Base-by-base conservation (phyloP, 2,888 invertebrate genomes). In the Drosophila nr. fundita region DNA sequence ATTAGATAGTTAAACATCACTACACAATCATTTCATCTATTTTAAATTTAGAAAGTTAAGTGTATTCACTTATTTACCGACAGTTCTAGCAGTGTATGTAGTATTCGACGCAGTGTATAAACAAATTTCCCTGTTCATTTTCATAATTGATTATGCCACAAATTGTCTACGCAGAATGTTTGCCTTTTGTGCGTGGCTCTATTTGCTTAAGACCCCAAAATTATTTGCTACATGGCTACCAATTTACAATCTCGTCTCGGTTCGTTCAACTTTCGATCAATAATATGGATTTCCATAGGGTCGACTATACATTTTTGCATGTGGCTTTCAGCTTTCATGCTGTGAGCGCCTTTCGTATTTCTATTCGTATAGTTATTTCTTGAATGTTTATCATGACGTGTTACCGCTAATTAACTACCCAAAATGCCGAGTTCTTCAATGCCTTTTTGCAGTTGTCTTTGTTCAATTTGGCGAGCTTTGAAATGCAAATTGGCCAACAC, bases 221-320 rank as follows among this genome's bases (percentile, higher is more conserved):
- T 67, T 68, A 75, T 81, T 81, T 68, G 68, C 57, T 68, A 83
- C 50, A 54, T 61, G 68, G 68, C 80, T 72, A 50, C 64, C 69
- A 71, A 67, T 69, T 68, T 71, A 71, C 60, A 71, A 60, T 48
- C 61, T 53, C 49, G 36, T 45, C 71, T n/a, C 59, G 72, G 85
- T 89, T 86, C 85, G 72, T 86, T 86, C 90, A 86, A 87, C 85
- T 85, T 75, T 76, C 75, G 74, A 87, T 86, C 90, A 85, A 89
- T 87, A 80, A 84, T 74, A 60, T 50, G 38, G 38, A 36, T 66
- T 64, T 68, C 63, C 67, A 54, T 52, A 66, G 68, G 62, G 64
- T 36, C 59, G 59, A 68, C 24, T 59, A 59, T 30, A 32, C 34
- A 60, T 66, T 40, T 52, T 7, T 30, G 15, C 15, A 21, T 59